Evolutionary conservation across 1,140 invertebrate species (phyloP).

Genomic region (Zaprionus camerounensis): DNA sequence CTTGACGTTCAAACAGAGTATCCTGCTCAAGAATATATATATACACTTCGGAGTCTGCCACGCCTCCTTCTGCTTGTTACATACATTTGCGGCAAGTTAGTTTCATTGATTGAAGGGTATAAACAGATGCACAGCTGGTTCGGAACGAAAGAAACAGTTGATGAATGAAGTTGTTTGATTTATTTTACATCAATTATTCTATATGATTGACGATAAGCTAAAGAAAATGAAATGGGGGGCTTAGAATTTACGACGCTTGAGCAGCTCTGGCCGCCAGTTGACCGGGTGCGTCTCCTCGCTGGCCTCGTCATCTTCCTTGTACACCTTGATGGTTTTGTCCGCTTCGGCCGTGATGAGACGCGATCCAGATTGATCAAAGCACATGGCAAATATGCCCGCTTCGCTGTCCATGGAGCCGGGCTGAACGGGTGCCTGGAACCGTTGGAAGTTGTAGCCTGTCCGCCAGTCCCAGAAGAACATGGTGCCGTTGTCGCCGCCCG

Average conservation of each 20-base stretch:
- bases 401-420: conserved; percentile 99
- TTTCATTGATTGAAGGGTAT: too few species aligned
- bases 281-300: conserved; percentile 98
- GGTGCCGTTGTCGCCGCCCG: conserved; percentile 99
- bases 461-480: conserved; percentile 99
- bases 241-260: conserved; percentile 95
- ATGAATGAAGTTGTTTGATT: conserved; percentile 9
- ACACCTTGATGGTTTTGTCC: conserved; percentile 99
- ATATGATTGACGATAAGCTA: not conserved
- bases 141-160: not conserved
- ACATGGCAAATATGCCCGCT: conserved; percentile 97
- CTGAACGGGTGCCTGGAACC: conserved; percentile 95
- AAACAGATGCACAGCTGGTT: not conserved
- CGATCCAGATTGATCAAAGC: conserved; percentile 96
- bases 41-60: too few species aligned
- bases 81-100: too few species aligned
- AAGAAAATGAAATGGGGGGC: not conserved
- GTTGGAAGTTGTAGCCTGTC: conserved; percentile 99
- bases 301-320: conserved; percentile 98
- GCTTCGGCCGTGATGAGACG: conserved; percentile 98
- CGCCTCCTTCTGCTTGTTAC: too few species aligned
- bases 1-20: too few species aligned
- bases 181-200: conserved; percentile 17
- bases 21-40: too few species aligned
- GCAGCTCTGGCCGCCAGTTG: conserved; percentile 98